Conservation (phyloP, 2,888 invertebrate genomes). For the Germaria angustata region DNA sequence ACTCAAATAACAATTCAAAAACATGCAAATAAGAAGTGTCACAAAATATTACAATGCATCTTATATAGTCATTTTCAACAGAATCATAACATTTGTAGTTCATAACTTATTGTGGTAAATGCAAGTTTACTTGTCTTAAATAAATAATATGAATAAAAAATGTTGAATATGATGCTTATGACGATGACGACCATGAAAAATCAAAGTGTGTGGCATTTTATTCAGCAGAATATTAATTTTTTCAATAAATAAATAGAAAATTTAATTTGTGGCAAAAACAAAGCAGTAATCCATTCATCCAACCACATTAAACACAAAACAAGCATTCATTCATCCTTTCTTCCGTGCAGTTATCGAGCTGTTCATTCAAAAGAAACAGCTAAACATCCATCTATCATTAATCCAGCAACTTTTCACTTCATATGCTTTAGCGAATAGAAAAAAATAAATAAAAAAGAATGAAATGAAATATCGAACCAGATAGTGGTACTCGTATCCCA, state of each 20-base stretch:
- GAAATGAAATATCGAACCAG: conserved; percentile 31
- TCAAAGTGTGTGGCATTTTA: conserved; percentile 35
- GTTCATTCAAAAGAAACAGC: conserved; percentile 1
- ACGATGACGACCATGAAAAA: background rate
- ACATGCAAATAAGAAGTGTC: no score
- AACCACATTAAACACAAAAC: conserved; percentile 29
- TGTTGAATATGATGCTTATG: background rate
- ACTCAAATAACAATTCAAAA: no score
- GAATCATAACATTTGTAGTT: no score
- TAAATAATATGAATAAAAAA: background rate
- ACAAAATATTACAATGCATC: no score
- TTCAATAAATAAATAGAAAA: conserved; percentile 65
- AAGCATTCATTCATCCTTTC: conserved; percentile 20
- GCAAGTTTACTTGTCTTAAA: background rate
- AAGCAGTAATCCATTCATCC: conserved; percentile 70
- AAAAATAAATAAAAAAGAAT: conserved; percentile 13
- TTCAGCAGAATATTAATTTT: conserved; percentile 44
- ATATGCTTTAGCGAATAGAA: conserved; percentile 19
- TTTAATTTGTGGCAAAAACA: conserved; percentile 69
- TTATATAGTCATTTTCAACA: no score
- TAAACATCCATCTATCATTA: conserved; percentile 53
- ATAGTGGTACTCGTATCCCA: conserved; percentile 13
- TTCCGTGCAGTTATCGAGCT: conserved; percentile 4
- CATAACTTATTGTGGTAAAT: no score
- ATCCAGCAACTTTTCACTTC: conserved; percentile 49